A percentile compares a stretch with the other conserved stretches of the same genome.
Evolutionary conservation across 2,113 vertebrate genomes (phyloP).

Genomic region (Chaetura pelagica): DNA sequence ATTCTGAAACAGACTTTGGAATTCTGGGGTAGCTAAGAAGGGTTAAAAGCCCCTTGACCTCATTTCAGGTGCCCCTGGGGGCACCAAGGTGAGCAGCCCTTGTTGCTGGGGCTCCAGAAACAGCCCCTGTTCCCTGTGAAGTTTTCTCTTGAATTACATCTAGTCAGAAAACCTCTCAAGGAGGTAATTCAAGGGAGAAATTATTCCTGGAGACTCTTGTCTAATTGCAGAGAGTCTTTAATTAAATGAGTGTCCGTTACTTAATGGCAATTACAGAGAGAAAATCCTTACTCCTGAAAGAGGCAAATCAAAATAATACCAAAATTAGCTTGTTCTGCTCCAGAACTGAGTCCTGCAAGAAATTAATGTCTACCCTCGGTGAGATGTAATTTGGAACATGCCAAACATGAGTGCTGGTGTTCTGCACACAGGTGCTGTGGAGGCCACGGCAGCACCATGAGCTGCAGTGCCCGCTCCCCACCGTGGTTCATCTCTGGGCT

Average conservation of each 20-base stretch:
- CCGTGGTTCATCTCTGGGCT: not conserved
- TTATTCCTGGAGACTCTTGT: not conserved
- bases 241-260: not conserved
- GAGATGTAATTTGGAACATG: not conserved
- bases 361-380: not conserved
- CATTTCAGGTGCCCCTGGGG: not conserved
- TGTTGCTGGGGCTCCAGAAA: rapidly evolving
- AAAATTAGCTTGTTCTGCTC: not conserved
- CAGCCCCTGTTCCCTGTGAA: rapidly evolving
- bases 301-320: not conserved
- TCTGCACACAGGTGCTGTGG: rapidly evolving
- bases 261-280: not conserved
- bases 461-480: too few relatives aligned
- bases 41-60: rapidly evolving
- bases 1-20: not conserved
- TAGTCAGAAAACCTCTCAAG: not conserved
- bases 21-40: not conserved
- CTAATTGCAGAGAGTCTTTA: not conserved
- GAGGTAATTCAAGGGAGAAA: not conserved
- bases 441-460: too few relatives aligned
- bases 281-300: not conserved
- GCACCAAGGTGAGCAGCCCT: not conserved
- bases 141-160: not conserved
- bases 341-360: not conserved
- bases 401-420: rapidly evolving